Base-by-base conservation (phyloP, 2,888 invertebrate genomes). In the Agonopterix arenella region DNA sequence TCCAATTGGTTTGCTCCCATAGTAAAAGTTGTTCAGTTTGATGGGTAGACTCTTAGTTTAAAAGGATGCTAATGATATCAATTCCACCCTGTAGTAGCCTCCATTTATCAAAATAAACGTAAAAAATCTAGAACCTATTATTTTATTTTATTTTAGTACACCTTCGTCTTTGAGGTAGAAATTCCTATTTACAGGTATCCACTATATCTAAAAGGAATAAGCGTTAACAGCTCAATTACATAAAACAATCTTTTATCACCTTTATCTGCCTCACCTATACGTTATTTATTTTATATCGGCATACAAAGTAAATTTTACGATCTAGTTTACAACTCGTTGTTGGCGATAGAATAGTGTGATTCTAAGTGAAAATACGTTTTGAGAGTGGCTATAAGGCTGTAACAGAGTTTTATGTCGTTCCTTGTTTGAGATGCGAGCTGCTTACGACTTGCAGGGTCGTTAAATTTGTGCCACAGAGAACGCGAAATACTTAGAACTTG, bases 381-480 rank as follows among this genome's bases (percentile, higher is more conserved):
- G 55, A 58, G 58, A 57, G 56, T 53, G 58, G 51, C 57, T 50
- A 57, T 61, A 58, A 63, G 59, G 57, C 10, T 40, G 40, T 11
- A n/a, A 53, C 28, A 5, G 28, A 28, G 58, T 66, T 70, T 68
- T 70, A 68, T 72, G 69, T 64, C 59, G 65, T 62, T 60, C 59
- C 61, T 66, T 66, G 64, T 66, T 66, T 64, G 62, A 61, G 56
- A 58, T 61, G 63, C 57, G 64, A 62, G 59, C 52, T 57, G 61
- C 61, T 73, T 69, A 68, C 70, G 65, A 68, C 58, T 59, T 57
- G 59, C 54, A 54, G 48, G 57, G 37, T 62, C 61, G 66, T 74
- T 71, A 71, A 75, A 73, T 74, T 61, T 70, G 66, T 68, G 60
- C 66, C 57, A 57, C 58, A 50, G 55, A 65, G 43, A 11, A 28